Evolutionary conservation across 2,113 vertebrate species (phyloP).

Genomic region (Sclerurus mexicanus): DNA sequence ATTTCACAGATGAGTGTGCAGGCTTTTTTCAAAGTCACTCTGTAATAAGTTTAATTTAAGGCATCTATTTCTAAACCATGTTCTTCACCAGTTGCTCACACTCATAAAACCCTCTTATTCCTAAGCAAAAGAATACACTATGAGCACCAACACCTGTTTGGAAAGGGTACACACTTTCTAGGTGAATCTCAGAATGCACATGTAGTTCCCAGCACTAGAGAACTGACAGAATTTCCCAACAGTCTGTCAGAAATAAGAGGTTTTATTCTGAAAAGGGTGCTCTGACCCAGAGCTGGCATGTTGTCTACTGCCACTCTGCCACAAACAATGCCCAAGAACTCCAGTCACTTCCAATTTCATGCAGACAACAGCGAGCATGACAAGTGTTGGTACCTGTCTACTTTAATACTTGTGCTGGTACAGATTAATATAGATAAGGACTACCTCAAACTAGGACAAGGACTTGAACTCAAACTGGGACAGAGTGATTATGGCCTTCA

Average conservation of each 20-base stretch:
- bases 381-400: slow-evolving; percentile 18
- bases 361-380: neutral
- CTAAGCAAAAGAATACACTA: neutral
- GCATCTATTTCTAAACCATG: slow-evolving; percentile 15
- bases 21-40: slow-evolving; percentile 10
- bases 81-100: slow-evolving; percentile 15
- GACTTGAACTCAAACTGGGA: slow-evolving; percentile 4
- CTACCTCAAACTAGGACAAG: slow-evolving; percentile 44
- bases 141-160: neutral
- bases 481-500: slow-evolving; percentile 5
- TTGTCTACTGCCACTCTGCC: neutral
- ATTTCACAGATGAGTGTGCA: slow-evolving; percentile 6
- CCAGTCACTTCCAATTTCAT: slow-evolving; percentile 3
- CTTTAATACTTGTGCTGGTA: neutral
- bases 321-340: neutral
- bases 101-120: neutral
- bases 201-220: neutral
- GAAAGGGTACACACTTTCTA: neutral
- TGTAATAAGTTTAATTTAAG: slow-evolving; percentile 4
- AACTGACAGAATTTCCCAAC: neutral
- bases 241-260: neutral
- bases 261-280: neutral
- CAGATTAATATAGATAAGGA: slow-evolving; percentile 19
- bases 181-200: neutral
- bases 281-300: neutral